Percentiles rank a stretch among this genome's conserved stretches.
Conservation (phyloP, 1,140 invertebrate species). For the Cherax quadricarinatus region DNA sequence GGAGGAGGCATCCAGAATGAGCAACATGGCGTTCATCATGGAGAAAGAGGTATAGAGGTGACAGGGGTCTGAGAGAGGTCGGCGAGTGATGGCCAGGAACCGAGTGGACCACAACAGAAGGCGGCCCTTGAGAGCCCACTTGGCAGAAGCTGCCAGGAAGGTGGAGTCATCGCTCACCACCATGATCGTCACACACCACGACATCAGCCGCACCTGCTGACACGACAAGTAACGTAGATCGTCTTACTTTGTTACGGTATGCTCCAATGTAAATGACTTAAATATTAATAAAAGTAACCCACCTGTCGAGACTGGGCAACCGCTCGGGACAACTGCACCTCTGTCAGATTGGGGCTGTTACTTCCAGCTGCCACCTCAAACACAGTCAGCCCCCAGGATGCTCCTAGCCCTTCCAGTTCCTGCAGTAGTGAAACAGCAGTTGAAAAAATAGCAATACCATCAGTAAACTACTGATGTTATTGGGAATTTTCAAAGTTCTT, state of each 20-base stretch:
- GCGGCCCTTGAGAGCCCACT: slow-evolving; percentile 28
- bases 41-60: slow-evolving; percentile 7
- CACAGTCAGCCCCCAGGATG: neutral
- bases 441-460: too few species aligned
- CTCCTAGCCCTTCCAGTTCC: neutral
- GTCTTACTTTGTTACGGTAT: too few species aligned
- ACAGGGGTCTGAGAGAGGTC: neutral
- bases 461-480: too few species aligned
- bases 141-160: slow-evolving; percentile 8
- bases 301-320: neutral
- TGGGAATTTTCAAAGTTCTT: too few species aligned
- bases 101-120: slow-evolving; percentile 23
- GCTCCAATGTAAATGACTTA: too few species aligned
- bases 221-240: too few species aligned
- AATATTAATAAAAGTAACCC: too few species aligned
- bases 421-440: neutral
- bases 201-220: slow-evolving; percentile 17
- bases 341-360: neutral
- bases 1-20: slow-evolving; percentile 1
- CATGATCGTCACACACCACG: slow-evolving; percentile 7
- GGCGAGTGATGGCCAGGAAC: slow-evolving; percentile 22
- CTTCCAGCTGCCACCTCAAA: neutral
- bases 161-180: slow-evolving; percentile 18
- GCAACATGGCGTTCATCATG: slow-evolving; percentile 29
- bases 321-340: neutral